Evolutionary conservation across 1,140 invertebrate genomes (phyloP), one percentile per base, ranked within the genome.

Genomic region (Leptinotarsa undecemlineata): DNA sequence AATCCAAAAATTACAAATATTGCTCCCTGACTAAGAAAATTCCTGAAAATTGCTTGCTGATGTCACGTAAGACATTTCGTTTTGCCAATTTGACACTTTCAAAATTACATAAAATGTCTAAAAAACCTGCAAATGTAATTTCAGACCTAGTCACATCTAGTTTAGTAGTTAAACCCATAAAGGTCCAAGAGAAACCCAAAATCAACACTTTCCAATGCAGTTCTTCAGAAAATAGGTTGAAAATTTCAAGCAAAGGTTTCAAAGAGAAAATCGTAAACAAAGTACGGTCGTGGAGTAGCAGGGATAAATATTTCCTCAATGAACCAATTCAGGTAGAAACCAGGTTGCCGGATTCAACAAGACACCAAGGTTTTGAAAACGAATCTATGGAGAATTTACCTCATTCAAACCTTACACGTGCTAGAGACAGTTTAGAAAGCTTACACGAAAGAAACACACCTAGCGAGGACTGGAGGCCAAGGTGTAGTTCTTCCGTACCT

Each of bases 341-440:
- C 33, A 71, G 72, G 48, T 20, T 74, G 23, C 72, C 72, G 1
- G 75, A 74, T 61, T 63, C 68, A 15, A 21, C 72, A 42, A 76
- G 48, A 47, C 67, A 48, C 60, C 33, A 74, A 42, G 74, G 72
- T 69, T 60, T 68, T 23, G 67, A 75, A 61, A 68, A 26, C 21
- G 67, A 77, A 33, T 77, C 79, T 5, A 77, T 74, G 62, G 78
- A 79, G 3, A 72, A 76, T 21, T 21, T 75, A 15, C 21, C 42
- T 51, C 60, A 63, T 61, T 64, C 51, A 17, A 77, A 78, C 51
- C 71, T 78, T 20, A 23, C 72, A 14, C 72, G 74, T 63, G 79
- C 78, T 17, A 77, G 73, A 26, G 78, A 79, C 51, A 82, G 81
- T 77, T 66, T 81, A 47, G 78, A 79, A 33, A 79, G 73, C 68